These are phyloP conservation scores for Oncorhynchus keta DNA, from an alignment of 2,113 vertebrate species.

Conservation along the genomic window DNA sequence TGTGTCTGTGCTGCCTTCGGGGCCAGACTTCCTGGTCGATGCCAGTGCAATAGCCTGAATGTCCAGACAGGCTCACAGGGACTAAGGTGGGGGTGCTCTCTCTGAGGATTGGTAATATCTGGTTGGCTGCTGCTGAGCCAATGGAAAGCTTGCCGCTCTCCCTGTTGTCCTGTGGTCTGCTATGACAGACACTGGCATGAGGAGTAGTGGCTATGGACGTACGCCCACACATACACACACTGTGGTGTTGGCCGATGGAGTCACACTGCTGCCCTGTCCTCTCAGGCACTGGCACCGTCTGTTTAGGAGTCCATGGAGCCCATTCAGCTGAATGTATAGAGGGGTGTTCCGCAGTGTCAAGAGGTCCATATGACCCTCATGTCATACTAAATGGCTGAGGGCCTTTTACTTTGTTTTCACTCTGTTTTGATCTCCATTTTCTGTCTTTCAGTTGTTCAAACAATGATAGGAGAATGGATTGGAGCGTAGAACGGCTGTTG, in stretches of 20 bases:
- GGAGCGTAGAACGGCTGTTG: slow-evolving; percentile 13
- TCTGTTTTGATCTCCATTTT: slow-evolving; percentile 9
- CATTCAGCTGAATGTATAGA: slow-evolving; percentile 30
- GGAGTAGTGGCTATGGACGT: slow-evolving; percentile 36
- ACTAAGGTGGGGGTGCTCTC: slow-evolving; percentile 35
- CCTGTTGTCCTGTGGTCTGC: slow-evolving; percentile 57
- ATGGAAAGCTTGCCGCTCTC: slow-evolving; percentile 35
- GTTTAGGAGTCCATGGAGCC: neutral
- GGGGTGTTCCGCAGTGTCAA: neutral
- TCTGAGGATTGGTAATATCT: slow-evolving; percentile 35
- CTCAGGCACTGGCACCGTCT: neutral
- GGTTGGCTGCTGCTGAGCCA: slow-evolving; percentile 33
- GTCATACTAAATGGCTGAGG: slow-evolving; percentile 26
- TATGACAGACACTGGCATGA: slow-evolving; percentile 35
- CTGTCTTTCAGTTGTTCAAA: slow-evolving; percentile 38
- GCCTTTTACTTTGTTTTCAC: slow-evolving; percentile 30
- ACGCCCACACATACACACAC: neutral
- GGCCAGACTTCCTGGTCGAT: slow-evolving; percentile 32
- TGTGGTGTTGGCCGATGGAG: neutral
- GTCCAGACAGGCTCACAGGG: slow-evolving; percentile 44
- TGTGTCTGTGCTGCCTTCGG: slow-evolving; percentile 14
- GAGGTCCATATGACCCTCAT: slow-evolving; percentile 22
- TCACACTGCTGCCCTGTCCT: neutral
- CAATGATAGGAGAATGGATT: slow-evolving; percentile 1
- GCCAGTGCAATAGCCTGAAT: slow-evolving; percentile 31